These are phyloP conservation scores for Agelastica alni DNA, from an alignment of 2,888 invertebrate genomes.

Conservation along the genomic window DNA sequence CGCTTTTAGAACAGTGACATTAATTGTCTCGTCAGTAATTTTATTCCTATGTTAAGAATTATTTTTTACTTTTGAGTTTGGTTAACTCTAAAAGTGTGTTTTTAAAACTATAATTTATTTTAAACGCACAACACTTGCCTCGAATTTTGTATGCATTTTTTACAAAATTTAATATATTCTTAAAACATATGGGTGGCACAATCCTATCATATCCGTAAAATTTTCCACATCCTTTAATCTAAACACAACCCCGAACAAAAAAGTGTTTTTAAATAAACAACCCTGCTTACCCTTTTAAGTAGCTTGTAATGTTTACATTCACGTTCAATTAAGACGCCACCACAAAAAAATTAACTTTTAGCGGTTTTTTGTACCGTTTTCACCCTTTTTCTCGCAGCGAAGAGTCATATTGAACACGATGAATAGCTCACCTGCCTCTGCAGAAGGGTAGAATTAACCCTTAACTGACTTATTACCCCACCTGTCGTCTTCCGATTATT, in stretches of 20 bases:
- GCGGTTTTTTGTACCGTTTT: constrained; percentile 33
- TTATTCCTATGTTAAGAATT: too few relatives aligned
- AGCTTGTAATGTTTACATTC: constrained; percentile 35
- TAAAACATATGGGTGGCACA: too few relatives aligned
- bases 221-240: too few relatives aligned
- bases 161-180: too few relatives aligned
- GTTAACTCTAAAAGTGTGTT: too few relatives aligned
- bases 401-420: constrained; percentile 42
- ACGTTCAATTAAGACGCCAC: constrained; percentile 40
- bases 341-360: constrained; percentile 28
- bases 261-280: constrained; percentile 29
- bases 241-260: constrained; percentile 15
- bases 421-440: constrained; percentile 46
- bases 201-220: too few relatives aligned
- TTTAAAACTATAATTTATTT: too few relatives aligned
- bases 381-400: constrained; percentile 42
- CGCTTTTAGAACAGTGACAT: too few relatives aligned
- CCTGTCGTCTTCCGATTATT: constrained; percentile 40
- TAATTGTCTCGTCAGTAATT: too few relatives aligned
- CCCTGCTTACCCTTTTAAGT: constrained; percentile 27
- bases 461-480: constrained; percentile 47
- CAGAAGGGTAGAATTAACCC: constrained; percentile 49
- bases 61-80: too few relatives aligned
- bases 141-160: too few relatives aligned
- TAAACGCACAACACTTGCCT: too few relatives aligned